phyloP scores from a whole-genome alignment of 2,888 invertebrate species.

The Drosophila parthenogenetica region DNA sequence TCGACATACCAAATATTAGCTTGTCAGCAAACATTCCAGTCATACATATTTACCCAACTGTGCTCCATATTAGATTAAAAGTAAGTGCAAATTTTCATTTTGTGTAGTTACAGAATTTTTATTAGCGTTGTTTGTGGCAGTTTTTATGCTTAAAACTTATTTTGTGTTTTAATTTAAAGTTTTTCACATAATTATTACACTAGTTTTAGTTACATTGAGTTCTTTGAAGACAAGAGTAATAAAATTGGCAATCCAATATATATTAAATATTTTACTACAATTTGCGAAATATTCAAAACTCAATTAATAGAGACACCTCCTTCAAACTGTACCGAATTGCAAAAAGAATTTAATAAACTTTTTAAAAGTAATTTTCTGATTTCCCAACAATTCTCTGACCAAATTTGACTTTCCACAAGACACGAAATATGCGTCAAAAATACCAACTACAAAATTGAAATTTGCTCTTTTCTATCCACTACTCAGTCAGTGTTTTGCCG shows the following conservation, averaged over 20 bases:
- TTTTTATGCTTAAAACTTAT: too few species aligned
- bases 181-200: too few species aligned
- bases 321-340: background rate
- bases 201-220: too few species aligned
- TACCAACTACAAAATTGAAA: slow-evolving; percentile 8
- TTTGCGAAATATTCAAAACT: background rate
- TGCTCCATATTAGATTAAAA: background rate
- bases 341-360: background rate
- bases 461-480: background rate
- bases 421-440: slow-evolving; percentile 10
- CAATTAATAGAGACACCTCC: too few species aligned
- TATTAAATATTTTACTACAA: too few species aligned
- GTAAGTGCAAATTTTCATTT: background rate
- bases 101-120: too few species aligned
- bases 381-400: background rate
- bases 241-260: too few species aligned
- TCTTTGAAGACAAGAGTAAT: too few species aligned
- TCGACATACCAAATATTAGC: slow-evolving; percentile 8
- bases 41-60: background rate
- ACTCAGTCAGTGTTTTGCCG: background rate
- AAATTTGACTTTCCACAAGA: background rate
- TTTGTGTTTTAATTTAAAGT: too few species aligned
- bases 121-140: too few species aligned
- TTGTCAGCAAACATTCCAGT: background rate
- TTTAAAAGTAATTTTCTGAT: background rate